phyloP scores from a whole-genome alignment of 2,797 vertebrate genomes.

The Argya squamiceps region DNA sequence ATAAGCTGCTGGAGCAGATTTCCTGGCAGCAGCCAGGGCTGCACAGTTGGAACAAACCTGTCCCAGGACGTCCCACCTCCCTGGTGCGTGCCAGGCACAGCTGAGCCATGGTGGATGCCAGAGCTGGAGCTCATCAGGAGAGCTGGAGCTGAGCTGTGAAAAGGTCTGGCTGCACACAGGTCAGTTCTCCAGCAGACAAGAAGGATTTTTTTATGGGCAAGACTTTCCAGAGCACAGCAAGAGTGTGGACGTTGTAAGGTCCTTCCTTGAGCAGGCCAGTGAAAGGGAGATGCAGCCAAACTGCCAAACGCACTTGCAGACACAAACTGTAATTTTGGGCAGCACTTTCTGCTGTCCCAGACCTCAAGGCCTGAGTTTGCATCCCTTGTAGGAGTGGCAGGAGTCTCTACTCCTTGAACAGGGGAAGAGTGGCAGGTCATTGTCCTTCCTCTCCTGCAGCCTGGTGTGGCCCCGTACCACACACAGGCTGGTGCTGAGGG shows the following conservation, averaged over 20 bases:
- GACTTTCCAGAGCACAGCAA: background rate
- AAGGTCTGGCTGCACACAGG: background rate
- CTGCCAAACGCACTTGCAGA: background rate
- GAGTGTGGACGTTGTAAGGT: background rate
- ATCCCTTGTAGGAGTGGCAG: background rate
- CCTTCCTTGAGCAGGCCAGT: background rate
- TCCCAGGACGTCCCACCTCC: background rate
- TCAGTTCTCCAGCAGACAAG: background rate
- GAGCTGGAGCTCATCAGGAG: fast-evolving
- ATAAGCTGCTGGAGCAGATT: background rate
- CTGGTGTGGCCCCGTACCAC: background rate
- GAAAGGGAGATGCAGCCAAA: background rate
- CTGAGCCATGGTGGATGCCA: background rate
- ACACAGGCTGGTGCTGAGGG: background rate
- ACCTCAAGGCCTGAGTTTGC: background rate
- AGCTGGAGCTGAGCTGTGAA: background rate
- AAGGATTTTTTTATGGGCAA: background rate
- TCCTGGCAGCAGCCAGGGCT: background rate
- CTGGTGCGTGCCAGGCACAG: background rate
- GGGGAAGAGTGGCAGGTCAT: background rate
- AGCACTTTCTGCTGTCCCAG: background rate
- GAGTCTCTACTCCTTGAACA: background rate
- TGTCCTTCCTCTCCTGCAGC: background rate
- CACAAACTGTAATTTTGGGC: background rate
- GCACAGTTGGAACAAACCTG: background rate